Percentiles rank a stretch among this genome's conserved stretches.
Evolutionary conservation across 1,140 invertebrate species (phyloP).

Genomic region (Harlomillsia oculata): DNA sequence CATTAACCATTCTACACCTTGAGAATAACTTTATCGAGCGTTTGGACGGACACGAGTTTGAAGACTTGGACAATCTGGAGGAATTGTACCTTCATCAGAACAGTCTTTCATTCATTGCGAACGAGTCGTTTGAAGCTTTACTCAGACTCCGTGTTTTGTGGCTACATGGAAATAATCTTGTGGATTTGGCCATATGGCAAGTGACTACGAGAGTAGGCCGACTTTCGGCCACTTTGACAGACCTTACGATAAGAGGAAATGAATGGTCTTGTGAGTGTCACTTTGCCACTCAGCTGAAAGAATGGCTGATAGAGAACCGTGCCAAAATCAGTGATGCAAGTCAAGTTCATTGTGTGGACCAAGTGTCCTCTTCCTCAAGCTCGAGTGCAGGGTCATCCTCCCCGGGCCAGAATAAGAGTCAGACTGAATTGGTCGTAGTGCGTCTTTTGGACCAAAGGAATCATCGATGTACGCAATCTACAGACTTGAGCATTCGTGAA

Average conservation of each 20-base stretch:
- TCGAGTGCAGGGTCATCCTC: not conserved
- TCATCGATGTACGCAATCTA: constrained; percentile 23
- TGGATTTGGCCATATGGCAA: constrained; percentile 64
- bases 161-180: constrained; percentile 67
- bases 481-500: constrained; percentile 32
- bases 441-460: constrained; percentile 28
- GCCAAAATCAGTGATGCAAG: constrained; percentile 29
- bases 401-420: constrained; percentile 2
- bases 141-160: constrained; percentile 58
- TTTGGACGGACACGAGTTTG: constrained; percentile 74
- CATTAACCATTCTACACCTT: constrained; percentile 68
- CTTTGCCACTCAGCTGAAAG: constrained; percentile 64
- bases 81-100: constrained; percentile 58
- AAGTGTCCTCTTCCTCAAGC: constrained; percentile 7
- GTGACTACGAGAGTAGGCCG: constrained; percentile 39
- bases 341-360: constrained; percentile 33
- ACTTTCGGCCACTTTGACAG: constrained; percentile 56
- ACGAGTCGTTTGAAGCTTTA: constrained; percentile 65
- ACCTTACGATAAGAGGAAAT: constrained; percentile 63
- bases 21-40: constrained; percentile 65
- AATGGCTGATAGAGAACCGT: constrained; percentile 52
- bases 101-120: constrained; percentile 58
- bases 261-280: constrained; percentile 82
- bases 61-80: constrained; percentile 52
- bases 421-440: constrained; percentile 28